Evolutionary conservation across 92 coral and sea anemone species (phyloP), one percentile per base, ranked within the genome.

Genomic region (Epizoanthus stellaris): DNA sequence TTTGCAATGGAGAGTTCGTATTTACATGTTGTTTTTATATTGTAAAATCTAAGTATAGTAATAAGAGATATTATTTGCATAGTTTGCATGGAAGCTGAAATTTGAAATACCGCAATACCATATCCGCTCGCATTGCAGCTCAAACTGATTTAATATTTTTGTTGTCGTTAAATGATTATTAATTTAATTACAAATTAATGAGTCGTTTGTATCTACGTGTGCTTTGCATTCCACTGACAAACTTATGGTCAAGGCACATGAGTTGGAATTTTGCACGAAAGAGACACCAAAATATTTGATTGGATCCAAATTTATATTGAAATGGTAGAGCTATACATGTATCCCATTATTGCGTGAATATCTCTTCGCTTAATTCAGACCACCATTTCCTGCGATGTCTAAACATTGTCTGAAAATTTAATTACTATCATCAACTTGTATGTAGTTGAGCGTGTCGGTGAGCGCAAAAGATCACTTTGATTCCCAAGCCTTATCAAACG

Each of bases 381-480:
- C 38, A 15, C 65, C 2, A 30, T 49, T 23, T 21, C 34, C 16
- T 53, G 39, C 23, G 40, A 68, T 42, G 73, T 4, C 77, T 73
- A 36, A 60, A 39, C 58, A 42, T 20, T 39, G 82, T 79, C 83
- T 79, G 83, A 3, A 49, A 63, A 79, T 38, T 79, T 79, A 79
- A 79, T 79, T 79, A 79, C 40, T 67, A 42, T 79, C 83, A 79
- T 40, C 83, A 62, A 21, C 57, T 42, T 77, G 70, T 71, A 52
- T 45, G 15, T 60, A 13, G 56, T 47, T 72, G 77, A 68, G 73
- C 49, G 40, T 72, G 52, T 34, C 56, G 77, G 56, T 42, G 14
- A 7, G 39, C 23, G 73, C 6, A 43, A 45, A 12, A 52, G 70
- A 61, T 36, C 39, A n/a, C 16, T n/a, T 16, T 3, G 21, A 23